Conservation (phyloP, 2,797 vertebrate genomes). For the Malacoraja senta region DNA sequence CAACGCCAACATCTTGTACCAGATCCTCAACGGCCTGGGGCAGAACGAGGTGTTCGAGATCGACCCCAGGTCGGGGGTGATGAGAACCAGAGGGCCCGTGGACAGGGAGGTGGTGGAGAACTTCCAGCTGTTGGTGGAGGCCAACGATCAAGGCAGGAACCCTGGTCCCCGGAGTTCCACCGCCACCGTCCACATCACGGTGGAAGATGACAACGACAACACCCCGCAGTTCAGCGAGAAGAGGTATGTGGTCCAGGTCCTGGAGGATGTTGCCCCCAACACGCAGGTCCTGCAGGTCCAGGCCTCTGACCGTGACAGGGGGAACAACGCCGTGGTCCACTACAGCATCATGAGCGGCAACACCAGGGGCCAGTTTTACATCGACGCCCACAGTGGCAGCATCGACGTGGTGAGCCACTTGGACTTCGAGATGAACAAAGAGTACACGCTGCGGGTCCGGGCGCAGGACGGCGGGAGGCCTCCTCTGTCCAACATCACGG, state of each 20-base stretch:
- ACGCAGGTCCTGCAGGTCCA: slow-evolving; percentile 73
- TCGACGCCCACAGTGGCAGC: slow-evolving; percentile 84
- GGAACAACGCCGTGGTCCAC: slow-evolving; percentile 81
- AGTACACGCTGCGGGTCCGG: slow-evolving; percentile 78
- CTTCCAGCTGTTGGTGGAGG: slow-evolving; percentile 77
- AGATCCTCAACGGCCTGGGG: slow-evolving; percentile 65
- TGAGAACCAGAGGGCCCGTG: slow-evolving; percentile 78
- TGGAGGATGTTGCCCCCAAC: slow-evolving; percentile 74
- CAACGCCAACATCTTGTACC: slow-evolving; percentile 87
- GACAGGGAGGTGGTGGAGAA: slow-evolving; percentile 78
- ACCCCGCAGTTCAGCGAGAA: slow-evolving; percentile 87
- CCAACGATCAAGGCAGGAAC: slow-evolving; percentile 82
- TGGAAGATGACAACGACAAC: slow-evolving; percentile 93
- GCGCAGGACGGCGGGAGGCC: slow-evolving; percentile 89
- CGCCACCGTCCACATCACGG: slow-evolving; percentile 71
- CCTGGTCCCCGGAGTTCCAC: slow-evolving; percentile 80
- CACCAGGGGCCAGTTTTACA: slow-evolving; percentile 86
- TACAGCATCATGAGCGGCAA: slow-evolving; percentile 97
- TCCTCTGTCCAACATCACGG: slow-evolving; percentile 85
- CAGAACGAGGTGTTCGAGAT: slow-evolving; percentile 80
- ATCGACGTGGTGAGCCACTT: slow-evolving; percentile 81
- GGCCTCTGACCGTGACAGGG: slow-evolving; percentile 77
- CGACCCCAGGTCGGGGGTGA: slow-evolving; percentile 79
- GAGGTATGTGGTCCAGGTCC: slow-evolving; percentile 78
- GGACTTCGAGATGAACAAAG: slow-evolving; percentile 86